Conservation (phyloP, 2,797 vertebrate genomes). For the Oreortyx pictus region DNA sequence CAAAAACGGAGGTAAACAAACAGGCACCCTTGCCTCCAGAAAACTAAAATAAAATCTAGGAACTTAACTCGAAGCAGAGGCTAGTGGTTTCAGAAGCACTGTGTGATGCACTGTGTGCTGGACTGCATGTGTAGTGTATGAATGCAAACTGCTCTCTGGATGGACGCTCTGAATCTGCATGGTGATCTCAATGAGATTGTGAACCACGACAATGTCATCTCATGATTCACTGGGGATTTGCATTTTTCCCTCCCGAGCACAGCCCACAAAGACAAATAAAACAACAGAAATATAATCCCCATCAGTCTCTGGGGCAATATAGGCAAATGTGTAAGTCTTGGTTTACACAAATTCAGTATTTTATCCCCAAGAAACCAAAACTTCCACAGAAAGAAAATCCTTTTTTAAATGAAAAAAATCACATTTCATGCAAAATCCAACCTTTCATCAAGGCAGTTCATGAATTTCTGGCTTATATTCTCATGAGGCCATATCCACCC, state of each 20-base stretch:
- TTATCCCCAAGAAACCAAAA: background rate
- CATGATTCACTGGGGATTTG: background rate
- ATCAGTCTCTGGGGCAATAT: background rate
- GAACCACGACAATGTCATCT: background rate
- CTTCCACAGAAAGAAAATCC: background rate
- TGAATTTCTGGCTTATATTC: slow-evolving; percentile 1
- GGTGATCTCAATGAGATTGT: background rate
- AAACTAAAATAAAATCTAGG: background rate
- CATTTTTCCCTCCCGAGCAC: background rate
- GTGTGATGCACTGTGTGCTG: rapidly evolving
- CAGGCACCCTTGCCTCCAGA: background rate
- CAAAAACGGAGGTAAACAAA: background rate
- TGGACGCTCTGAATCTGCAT: background rate
- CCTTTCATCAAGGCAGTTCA: background rate
- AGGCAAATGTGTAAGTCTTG: background rate
- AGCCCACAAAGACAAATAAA: slow-evolving; percentile 25
- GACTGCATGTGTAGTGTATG: background rate
- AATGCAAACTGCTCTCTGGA: background rate
- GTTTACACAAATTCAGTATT: slow-evolving; percentile 41
- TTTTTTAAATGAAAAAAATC: slow-evolving; percentile 44
- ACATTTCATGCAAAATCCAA: background rate
- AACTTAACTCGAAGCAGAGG: background rate
- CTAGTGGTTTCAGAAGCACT: background rate
- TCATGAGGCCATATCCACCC: background rate
- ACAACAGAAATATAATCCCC: background rate